These are phyloP conservation scores for Melitaea athalia DNA, from an alignment of 2,888 invertebrate genomes.

Conservation along the genomic window DNA sequence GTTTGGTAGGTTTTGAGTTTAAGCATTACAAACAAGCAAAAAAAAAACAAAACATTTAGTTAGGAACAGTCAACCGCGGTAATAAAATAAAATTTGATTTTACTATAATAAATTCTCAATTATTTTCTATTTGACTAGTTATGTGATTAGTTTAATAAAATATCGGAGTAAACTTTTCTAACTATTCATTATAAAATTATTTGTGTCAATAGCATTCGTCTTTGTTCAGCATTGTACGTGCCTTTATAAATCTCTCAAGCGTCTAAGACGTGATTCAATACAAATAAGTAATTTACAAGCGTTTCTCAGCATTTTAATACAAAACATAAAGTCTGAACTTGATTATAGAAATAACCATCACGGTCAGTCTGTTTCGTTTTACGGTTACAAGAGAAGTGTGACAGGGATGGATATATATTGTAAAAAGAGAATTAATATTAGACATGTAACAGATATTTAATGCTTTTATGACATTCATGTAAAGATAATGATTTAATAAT, in stretches of 20 bases:
- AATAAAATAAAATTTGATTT: neutral
- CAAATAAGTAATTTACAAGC: neutral
- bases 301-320: neutral
- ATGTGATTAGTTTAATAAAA: neutral
- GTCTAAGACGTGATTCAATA: neutral
- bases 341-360: neutral
- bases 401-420: neutral
- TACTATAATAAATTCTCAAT: neutral
- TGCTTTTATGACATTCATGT: neutral
- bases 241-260: slow-evolving; percentile 9
- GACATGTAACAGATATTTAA: neutral
- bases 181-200: neutral
- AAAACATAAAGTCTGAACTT: neutral
- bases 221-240: slow-evolving; percentile 8
- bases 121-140: neutral
- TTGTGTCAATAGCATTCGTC: neutral
- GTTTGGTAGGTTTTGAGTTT: too few relatives aligned
- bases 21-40: too few relatives aligned
- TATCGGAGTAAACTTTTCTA: neutral
- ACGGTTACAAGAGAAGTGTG: neutral
- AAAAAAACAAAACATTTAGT: too few relatives aligned
- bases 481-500: too few relatives aligned
- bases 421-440: neutral
- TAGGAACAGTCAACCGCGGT: too few relatives aligned
- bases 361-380: neutral